Evolutionary conservation across 2,888 invertebrate species (phyloP).

Genomic region (Argynnis bischoffii): DNA sequence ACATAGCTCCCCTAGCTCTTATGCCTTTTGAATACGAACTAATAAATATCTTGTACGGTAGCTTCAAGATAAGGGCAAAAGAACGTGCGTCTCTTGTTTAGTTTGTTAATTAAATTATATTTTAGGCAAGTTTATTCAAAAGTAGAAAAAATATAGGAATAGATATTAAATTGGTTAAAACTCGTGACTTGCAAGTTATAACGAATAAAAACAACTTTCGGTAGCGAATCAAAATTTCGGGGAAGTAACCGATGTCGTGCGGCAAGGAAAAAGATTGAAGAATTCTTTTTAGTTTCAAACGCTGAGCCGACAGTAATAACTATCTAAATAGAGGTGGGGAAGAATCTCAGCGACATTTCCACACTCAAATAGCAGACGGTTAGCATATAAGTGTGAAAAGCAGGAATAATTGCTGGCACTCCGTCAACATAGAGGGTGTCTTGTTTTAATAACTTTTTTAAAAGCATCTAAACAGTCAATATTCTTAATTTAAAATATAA

Average conservation of each 20-base stretch:
- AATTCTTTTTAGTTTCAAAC: constrained; percentile 46
- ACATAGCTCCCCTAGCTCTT: constrained; percentile 44
- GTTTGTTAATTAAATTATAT: constrained; percentile 66
- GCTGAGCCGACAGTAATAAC: constrained; percentile 33
- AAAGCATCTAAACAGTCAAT: not conserved
- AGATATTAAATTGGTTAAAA: constrained; percentile 29
- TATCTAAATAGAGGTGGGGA: constrained; percentile 38
- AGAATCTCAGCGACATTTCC: constrained; percentile 62
- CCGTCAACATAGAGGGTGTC: constrained; percentile 48
- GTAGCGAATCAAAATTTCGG: constrained; percentile 36
- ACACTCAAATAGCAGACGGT: constrained; percentile 58
- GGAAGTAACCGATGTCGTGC: constrained; percentile 49
- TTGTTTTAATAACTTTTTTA: constrained; percentile 7
- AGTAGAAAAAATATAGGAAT: constrained; percentile 19
- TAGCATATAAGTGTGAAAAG: constrained; percentile 77
- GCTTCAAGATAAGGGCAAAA: constrained; percentile 30
- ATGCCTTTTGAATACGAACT: constrained; percentile 51
- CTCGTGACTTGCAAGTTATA: constrained; percentile 35
- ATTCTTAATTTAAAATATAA: too few species aligned
- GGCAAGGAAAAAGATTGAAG: constrained; percentile 44
- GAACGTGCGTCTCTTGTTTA: constrained; percentile 47
- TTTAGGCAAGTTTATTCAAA: constrained; percentile 35
- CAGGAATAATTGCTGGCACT: constrained; percentile 64
- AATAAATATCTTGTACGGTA: constrained; percentile 29
- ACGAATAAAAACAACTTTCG: constrained; percentile 21